A percentile compares a stretch with the other conserved stretches of the same genome.
These are phyloP conservation scores for Telmatochromis brachygnathus DNA, from an alignment of 2,113 vertebrate species.

Conservation along the genomic window DNA sequence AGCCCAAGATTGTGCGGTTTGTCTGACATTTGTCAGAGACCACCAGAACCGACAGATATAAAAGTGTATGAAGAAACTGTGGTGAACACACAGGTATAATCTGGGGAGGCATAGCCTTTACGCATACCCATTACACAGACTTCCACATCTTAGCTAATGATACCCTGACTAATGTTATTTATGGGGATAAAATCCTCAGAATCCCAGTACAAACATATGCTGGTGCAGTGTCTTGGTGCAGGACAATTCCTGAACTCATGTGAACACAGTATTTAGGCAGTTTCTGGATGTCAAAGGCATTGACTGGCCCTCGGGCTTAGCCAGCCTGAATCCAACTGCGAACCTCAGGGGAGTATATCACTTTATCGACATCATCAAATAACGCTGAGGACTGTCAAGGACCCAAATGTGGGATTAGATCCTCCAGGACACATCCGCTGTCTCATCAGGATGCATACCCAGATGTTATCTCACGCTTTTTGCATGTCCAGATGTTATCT, in stretches of 20 bases:
- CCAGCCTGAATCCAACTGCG: background rate
- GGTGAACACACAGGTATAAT: background rate
- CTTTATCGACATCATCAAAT: background rate
- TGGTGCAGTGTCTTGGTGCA: background rate
- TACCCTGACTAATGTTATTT: background rate
- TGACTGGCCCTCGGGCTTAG: background rate
- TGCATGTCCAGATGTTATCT: background rate
- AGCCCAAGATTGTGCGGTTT: background rate
- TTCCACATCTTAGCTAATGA: background rate
- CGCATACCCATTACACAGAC: background rate
- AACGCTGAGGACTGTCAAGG: background rate
- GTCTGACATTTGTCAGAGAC: background rate
- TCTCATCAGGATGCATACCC: background rate
- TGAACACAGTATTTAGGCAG: background rate
- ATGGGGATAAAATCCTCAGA: background rate
- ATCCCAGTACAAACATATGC: background rate
- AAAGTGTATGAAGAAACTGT: background rate
- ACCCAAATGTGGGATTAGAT: background rate
- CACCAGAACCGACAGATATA: background rate
- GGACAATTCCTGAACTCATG: background rate
- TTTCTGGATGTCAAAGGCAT: background rate
- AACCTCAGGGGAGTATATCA: background rate
- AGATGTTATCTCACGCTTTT: background rate
- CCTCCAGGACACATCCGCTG: background rate
- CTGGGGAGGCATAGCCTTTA: background rate